A percentile compares a stretch with the other conserved stretches of the same genome.
Evolutionary conservation across 2,113 vertebrate genomes (phyloP).

Genomic region (Corynorhinus townsendii): DNA sequence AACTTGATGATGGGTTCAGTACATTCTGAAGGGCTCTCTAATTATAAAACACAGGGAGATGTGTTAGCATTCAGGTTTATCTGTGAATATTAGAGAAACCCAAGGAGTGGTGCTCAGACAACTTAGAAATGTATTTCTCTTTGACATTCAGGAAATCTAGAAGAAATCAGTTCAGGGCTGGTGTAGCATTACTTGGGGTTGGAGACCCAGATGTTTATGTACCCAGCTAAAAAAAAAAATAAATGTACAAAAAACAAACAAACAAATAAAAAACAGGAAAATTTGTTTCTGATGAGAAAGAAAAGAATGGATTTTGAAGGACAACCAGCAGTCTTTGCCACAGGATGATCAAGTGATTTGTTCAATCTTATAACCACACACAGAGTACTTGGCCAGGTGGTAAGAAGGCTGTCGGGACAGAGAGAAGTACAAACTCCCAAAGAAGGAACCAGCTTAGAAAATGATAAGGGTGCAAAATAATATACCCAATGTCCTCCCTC

Average conservation of each 20-base stretch:
- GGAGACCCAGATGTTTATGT: background rate
- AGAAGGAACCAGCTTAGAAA: background rate
- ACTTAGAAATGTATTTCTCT: background rate
- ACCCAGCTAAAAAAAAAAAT: background rate
- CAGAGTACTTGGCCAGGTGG: background rate
- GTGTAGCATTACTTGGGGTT: background rate
- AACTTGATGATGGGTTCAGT: background rate
- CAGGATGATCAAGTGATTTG: background rate
- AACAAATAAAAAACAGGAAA: background rate
- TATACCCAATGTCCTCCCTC: background rate
- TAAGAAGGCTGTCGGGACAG: background rate
- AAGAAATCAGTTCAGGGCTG: background rate
- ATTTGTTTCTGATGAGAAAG: background rate
- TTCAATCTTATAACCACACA: background rate
- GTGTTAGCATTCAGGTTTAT: background rate
- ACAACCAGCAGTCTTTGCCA: background rate
- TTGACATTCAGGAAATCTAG: background rate
- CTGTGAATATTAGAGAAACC: background rate
- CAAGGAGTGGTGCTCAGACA: background rate
- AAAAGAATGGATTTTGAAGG: background rate
- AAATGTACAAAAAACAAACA: background rate
- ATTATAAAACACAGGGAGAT: constrained; percentile 18
- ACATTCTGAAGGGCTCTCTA: background rate
- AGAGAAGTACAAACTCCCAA: background rate
- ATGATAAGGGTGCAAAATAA: background rate